Percentiles rank a stretch among this genome's conserved stretches.
These are phyloP conservation scores for Sesamia nonagrioides DNA, from an alignment of 1,140 invertebrate genomes.

Conservation along the genomic window DNA sequence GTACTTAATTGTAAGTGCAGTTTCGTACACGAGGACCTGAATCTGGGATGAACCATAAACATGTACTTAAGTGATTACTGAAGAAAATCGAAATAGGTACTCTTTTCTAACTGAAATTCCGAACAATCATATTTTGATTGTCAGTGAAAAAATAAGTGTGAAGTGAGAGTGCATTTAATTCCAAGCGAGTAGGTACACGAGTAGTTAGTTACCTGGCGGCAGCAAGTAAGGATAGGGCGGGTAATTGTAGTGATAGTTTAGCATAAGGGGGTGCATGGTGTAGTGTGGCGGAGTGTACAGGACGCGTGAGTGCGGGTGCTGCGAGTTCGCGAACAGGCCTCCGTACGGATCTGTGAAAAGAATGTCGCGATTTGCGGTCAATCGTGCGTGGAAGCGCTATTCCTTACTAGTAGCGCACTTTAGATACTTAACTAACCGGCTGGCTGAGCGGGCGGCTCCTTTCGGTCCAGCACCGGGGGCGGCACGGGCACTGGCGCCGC, in stretches of 20 bases:
- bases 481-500: conserved; percentile 76
- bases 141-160: neutral
- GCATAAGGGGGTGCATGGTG: conserved; percentile 82
- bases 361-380: conserved; percentile 68
- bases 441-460: conserved; percentile 88
- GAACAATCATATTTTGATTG: neutral
- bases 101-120: neutral
- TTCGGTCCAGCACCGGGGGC: conserved; percentile 77
- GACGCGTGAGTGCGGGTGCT: conserved; percentile 80
- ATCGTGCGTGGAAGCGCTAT: conserved; percentile 73
- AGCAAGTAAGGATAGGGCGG: conserved; percentile 82
- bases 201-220: conserved; percentile 84
- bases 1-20: neutral
- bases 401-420: conserved; percentile 81
- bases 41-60: neutral
- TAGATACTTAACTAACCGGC: conserved; percentile 89
- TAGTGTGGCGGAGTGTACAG: conserved; percentile 85
- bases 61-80: neutral
- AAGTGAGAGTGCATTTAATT: conserved; percentile 30
- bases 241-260: conserved; percentile 85
- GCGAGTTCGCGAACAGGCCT: conserved; percentile 79
- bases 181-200: conserved; percentile 35
- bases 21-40: neutral
- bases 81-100: neutral
- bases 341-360: conserved; percentile 86